Conservation (phyloP, 2,113 vertebrate genomes). For the Caracal caracal region DNA sequence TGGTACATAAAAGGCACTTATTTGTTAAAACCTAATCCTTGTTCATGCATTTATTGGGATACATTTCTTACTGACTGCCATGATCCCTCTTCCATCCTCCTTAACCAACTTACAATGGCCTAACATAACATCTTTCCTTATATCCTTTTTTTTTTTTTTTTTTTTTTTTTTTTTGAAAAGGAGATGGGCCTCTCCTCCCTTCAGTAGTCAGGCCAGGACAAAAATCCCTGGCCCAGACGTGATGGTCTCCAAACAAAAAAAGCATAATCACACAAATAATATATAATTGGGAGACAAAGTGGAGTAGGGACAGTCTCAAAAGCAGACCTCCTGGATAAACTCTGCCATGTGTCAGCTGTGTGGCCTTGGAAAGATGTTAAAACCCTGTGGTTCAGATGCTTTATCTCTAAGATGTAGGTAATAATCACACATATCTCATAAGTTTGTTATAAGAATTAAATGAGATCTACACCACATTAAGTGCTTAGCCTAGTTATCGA, state of each 20-base stretch:
- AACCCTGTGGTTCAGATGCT: not conserved
- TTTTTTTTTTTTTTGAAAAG: not conserved
- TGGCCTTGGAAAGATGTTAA: not conserved
- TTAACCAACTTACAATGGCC: not conserved
- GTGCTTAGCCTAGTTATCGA: not conserved
- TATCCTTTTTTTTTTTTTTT: not conserved
- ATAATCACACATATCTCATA: not conserved
- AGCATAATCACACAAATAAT: not conserved
- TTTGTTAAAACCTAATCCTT: not conserved
- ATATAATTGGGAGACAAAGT: not conserved
- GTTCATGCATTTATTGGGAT: not conserved
- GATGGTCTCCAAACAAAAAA: not conserved
- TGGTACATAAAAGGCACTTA: not conserved
- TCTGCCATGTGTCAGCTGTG: not conserved
- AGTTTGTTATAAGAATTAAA: not conserved
- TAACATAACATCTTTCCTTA: not conserved
- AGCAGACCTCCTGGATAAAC: not conserved
- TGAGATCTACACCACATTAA: not conserved
- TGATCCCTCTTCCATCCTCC: not conserved
- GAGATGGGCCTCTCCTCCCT: not conserved
- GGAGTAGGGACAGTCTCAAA: not conserved
- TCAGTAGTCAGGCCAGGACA: not conserved
- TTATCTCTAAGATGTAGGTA: not conserved
- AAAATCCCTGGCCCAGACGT: not conserved
- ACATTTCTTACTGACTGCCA: not conserved